Evolutionary conservation across 2,797 vertebrate species (phyloP), one percentile per base, ranked within the genome.

Genomic region (Anas capensis): DNA sequence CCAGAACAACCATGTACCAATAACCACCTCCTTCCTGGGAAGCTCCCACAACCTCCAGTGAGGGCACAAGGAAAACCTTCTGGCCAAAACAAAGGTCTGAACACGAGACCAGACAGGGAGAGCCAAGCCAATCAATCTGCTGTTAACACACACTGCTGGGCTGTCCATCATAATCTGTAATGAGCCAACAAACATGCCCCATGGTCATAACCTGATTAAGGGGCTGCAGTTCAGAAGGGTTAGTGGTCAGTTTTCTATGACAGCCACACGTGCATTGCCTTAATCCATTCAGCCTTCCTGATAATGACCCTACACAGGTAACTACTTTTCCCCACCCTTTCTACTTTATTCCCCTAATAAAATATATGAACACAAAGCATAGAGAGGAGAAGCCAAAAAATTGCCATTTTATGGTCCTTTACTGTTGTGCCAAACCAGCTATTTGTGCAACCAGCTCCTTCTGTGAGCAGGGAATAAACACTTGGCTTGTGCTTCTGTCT

Each of bases 331-430:
- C 89, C 93, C 86, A 94, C 85, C 62, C 70, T 31, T 72, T 75
- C 95, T 87, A 94, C 62, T 86, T 92, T 78, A 83, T 70, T n/a
- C 70, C 82, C 91, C 90, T 94, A 90, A 64, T 91, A 95, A 96
- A 97, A 94, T 93, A 96, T 86, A 97, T 77, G 94, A 96, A 97
- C 97, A 97, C 93, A 96, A 96, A 97, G 94, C 96, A 94, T 87
- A 96, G 97, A 97, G 88, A 97, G 96, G 96, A 97, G 97, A 97
- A 97, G 96, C 96, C 96, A 97, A 97, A 97, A 96, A 92, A 90
- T 91, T 87, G 71, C 78, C 84, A 96, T 97, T 97, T 97, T 95
- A 97, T 95, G 93, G 78, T 94, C 82, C 91, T 82, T 56, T 73
- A 92, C 75, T 92, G 72, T 82, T 71, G 88, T 16, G 68, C 65